Evolutionary conservation across 2,888 invertebrate species (phyloP).

Genomic region (Epirrhoe tristata): DNA sequence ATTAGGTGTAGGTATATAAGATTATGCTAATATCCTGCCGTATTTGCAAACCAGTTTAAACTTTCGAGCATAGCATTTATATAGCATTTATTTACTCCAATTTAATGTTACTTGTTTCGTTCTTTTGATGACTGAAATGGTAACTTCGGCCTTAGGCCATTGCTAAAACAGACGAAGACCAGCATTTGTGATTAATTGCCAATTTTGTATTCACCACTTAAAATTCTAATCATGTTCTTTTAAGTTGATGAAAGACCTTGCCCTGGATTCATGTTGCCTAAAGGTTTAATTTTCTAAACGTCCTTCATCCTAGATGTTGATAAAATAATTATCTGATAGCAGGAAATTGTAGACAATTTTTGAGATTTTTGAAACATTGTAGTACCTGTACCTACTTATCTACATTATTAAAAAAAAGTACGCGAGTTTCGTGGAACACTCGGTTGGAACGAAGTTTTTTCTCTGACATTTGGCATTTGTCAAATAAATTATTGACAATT

Average conservation of each 20-base stretch:
- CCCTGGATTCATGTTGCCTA: constrained; percentile 33
- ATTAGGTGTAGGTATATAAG: background rate
- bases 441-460: too few relatives aligned
- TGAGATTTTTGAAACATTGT: too few relatives aligned
- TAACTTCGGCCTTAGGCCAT: constrained; percentile 24
- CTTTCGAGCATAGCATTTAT: background rate
- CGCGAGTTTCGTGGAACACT: too few relatives aligned
- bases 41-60: background rate
- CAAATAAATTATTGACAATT: too few relatives aligned
- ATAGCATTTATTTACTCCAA: background rate
- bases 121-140: constrained; percentile 15
- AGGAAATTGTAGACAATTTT: background rate
- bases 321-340: background rate
- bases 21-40: constrained; percentile 2
- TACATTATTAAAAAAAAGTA: too few relatives aligned
- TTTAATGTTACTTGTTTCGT: background rate
- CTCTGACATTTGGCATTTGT: too few relatives aligned
- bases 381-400: too few relatives aligned
- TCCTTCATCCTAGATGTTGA: constrained; percentile 12
- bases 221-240: constrained; percentile 37
- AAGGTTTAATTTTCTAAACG: constrained; percentile 17
- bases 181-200: constrained; percentile 34
- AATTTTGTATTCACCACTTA: constrained; percentile 34
- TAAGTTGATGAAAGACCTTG: constrained; percentile 37
- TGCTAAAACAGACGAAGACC: constrained; percentile 24